Evolutionary conservation across 2,113 vertebrate species (phyloP).

Genomic region (Zosterops hypoxanthus): DNA sequence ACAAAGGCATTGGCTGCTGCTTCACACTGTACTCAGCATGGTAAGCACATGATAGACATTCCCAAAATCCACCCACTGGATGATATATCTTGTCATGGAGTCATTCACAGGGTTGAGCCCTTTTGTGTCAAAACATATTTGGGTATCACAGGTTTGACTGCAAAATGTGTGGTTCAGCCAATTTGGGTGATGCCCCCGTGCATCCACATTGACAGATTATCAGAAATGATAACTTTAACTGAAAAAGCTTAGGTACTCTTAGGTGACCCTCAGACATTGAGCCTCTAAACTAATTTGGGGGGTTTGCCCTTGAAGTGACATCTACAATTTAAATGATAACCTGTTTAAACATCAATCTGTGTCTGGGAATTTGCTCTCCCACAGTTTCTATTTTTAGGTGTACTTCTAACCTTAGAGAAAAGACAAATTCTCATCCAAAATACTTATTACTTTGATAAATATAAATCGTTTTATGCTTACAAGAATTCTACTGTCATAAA

Average conservation of each 20-base stretch:
- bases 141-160: not conserved
- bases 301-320: not conserved
- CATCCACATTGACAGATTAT: not conserved
- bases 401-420: not conserved
- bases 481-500: not conserved
- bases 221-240: not conserved
- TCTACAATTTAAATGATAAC: not conserved
- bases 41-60: not conserved
- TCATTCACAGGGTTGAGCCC: not conserved
- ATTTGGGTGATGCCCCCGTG: not conserved
- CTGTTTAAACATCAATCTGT: not conserved
- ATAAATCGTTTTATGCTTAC: not conserved
- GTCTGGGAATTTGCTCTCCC: not conserved
- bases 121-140: not conserved
- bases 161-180: not conserved
- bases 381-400: not conserved
- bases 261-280: not conserved
- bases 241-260: not conserved
- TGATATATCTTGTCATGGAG: not conserved
- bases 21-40: rapidly evolving
- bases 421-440: not conserved
- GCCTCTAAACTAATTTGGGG: not conserved
- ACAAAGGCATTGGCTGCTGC: not conserved
- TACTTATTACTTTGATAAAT: not conserved
- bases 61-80: not conserved